These are phyloP conservation scores for Nycteola revayana DNA, from an alignment of 2,888 invertebrate genomes.

Conservation along the genomic window DNA sequence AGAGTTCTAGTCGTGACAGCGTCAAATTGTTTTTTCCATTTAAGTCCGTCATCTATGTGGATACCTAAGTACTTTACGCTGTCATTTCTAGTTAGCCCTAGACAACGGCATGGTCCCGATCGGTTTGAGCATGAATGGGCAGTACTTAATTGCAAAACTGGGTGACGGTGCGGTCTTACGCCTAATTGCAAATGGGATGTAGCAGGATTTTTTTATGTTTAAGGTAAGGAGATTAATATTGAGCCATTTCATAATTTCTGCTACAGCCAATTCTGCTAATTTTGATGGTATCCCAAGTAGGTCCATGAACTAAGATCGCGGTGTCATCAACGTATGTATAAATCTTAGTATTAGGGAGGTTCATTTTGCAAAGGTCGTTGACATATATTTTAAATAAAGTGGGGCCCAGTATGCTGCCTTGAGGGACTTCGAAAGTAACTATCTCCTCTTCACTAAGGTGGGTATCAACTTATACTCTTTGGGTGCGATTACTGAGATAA, in stretches of 20 bases:
- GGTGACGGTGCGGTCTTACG: neutral
- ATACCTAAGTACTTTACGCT: neutral
- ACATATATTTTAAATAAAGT: neutral
- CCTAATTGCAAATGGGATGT: neutral
- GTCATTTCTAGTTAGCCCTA: neutral
- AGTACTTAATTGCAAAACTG: neutral
- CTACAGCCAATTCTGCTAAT: neutral
- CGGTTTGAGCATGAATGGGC: neutral
- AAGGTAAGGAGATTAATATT: neutral
- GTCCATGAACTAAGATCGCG: neutral
- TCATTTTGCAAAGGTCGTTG: neutral
- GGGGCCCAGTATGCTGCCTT: neutral
- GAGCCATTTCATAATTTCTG: neutral
- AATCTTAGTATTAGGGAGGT: neutral
- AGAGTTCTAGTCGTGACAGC: neutral
- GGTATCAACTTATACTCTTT: too few relatives aligned
- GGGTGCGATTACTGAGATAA: too few relatives aligned
- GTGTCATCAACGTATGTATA: conserved; percentile 1
- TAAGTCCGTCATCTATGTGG: neutral
- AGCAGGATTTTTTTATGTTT: neutral
- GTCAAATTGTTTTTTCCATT: neutral
- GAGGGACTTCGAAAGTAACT: too few relatives aligned
- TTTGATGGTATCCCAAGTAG: neutral
- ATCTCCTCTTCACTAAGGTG: too few relatives aligned
- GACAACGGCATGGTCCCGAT: too few relatives aligned